Evolutionary conservation across 35 echinoderm and acorn worm genomes (phyloP), one percentile per base, ranked within the genome.

Genomic region (Lytechinus pictus): DNA sequence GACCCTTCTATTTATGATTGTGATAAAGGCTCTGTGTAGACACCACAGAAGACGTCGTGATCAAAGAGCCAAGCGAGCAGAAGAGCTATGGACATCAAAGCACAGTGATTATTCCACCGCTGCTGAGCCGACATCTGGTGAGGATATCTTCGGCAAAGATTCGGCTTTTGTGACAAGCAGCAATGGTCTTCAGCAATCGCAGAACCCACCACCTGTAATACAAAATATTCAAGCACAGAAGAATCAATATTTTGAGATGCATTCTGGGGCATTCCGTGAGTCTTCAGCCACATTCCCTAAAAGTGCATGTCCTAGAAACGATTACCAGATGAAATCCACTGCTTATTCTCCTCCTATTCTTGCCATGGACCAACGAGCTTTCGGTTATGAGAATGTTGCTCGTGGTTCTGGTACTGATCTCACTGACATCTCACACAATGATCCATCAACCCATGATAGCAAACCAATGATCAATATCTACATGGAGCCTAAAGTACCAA

Each of bases 161-260:
- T 90, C 28, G 9, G 88, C 88, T 54, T 44, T 90, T 33, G 88
- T 90, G 28, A 90, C 28, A 28, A 90, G 52, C 11, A 90, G 29
- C 8, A 90, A 54, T 54, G 16, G 16, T 10, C 88, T 44, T 52
- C 29, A 90, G 28, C 10, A 9, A 10, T 33, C 88, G 9, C 88
- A 9, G n/a, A 44, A 90, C 5, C 88, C 27, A 28, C 52, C 88
- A 54, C 16, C 4, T 52, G 88, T 90, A 52, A 33, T 90, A 52
- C 28, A 90, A 12, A 90, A 90, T 10, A 54, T 90, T 3, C 88
- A 90, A 90, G 52, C 29, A 13, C 88, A 90, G 28, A 90, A 52
- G 52, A 90, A 90, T 28, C 29, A 90, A 33, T 90, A 90, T 54
- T 90, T 52, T 90, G 88, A 90, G 52, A 90, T 90, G 88, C 28